Base-by-base conservation (phyloP, 2,113 vertebrate genomes). In the Calidris pygmaea region DNA sequence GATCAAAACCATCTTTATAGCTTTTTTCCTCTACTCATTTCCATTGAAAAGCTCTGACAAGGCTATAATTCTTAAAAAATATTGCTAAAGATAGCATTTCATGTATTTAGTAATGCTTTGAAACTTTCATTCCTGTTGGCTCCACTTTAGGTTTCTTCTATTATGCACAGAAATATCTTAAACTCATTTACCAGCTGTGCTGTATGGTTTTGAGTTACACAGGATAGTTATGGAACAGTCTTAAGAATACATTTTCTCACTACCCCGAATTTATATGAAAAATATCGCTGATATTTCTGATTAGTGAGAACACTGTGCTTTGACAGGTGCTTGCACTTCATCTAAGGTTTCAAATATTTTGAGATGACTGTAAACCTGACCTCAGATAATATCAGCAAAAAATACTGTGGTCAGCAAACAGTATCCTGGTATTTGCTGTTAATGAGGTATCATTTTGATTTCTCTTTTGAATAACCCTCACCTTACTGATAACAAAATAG, bases 31-130 rank as follows among this genome's bases (percentile, higher is more conserved):
- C 35, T 34, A 50, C 8, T 71, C 16, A 66, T 50, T 83, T 95
- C 22, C 11, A 56, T 20, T 4, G 3, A 78, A 89, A 87, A 76
- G 3, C 78, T 90, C 29, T 85, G 50, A 84, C 35, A 84, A 80
- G 19, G 16, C 8, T 45, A 32, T 59, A 83, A 76, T 59, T 85
- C 47, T 76, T 90, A n/a, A 93, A 70, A 59, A 83, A 15, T 91
- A 79, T 50, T 90, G 9, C 73, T 89, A 90, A 74, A 92, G 43
- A 66, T 72, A 87, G 2, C 62, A 96, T 94, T 95, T 96, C 22
- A 55, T 72, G 56, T 67, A 59, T 78, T 93, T 94, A 89, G 79
- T 71, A 93, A 77, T 55, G 52, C 35, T 85, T 95, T 66, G 43
- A 74, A 41, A 27, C 34, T 56, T 94, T 89, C 9, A 55, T 84